Evolutionary conservation across 2,797 vertebrate species (phyloP).

Genomic region (Clarias fuscus): DNA sequence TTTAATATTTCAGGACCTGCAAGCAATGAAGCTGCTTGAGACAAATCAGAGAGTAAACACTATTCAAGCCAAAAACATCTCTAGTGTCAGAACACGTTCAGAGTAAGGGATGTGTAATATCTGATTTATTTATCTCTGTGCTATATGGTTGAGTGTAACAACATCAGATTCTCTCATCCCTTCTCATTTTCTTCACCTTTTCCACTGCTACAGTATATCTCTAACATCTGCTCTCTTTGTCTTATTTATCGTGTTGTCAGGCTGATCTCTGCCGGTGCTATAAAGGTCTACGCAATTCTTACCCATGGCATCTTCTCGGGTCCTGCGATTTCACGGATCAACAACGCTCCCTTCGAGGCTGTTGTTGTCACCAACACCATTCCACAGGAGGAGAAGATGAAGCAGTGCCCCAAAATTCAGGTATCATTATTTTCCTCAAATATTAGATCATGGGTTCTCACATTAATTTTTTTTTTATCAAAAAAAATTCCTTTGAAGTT

Average conservation of each 20-base stretch:
- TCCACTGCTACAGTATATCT: not conserved
- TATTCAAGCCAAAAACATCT: too few relatives aligned
- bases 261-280: constrained; percentile 93
- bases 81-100: too few relatives aligned
- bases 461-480: too few relatives aligned
- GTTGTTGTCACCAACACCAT: constrained; percentile 98
- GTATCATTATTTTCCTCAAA: constrained; percentile 61
- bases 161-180: not conserved
- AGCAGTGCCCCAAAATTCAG: constrained; percentile 97
- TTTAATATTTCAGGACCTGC: too few relatives aligned
- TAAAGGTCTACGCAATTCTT: constrained; percentile 95
- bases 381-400: constrained; percentile 99
- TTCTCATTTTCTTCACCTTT: not conserved
- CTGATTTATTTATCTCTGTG: too few relatives aligned
- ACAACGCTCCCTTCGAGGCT: constrained; percentile 95
- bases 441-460: too few relatives aligned
- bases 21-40: too few relatives aligned
- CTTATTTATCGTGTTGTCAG: constrained; percentile 58
- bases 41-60: too few relatives aligned
- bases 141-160: not conserved
- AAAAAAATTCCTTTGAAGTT: too few relatives aligned
- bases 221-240: not conserved
- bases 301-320: constrained; percentile 98
- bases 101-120: too few relatives aligned
- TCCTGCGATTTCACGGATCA: constrained; percentile 95